phyloP scores from a whole-genome alignment of 1,140 invertebrate genomes.

The Drosophila sulfurigaster region DNA sequence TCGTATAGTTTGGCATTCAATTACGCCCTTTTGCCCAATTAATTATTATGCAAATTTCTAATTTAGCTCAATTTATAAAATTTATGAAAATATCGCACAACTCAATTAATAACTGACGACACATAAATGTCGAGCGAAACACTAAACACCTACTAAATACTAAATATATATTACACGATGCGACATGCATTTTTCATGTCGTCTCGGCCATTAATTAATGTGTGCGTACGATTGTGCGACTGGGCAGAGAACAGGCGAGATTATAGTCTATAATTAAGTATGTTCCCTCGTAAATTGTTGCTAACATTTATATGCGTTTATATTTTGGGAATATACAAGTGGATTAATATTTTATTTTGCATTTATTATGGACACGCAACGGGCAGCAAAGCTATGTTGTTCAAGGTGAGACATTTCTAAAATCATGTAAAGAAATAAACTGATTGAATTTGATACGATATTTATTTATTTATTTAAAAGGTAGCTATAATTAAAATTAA shows the following conservation, averaged over 20 bases:
- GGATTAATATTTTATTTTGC: neutral
- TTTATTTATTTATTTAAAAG: too few relatives aligned
- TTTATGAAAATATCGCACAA: conserved; percentile 24
- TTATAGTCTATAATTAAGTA: conserved; percentile 39
- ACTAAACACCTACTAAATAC: conserved; percentile 69
- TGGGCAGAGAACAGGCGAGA: neutral
- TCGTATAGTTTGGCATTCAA: conserved; percentile 24
- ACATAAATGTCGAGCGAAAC: conserved; percentile 40
- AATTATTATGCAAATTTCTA: conserved; percentile 37
- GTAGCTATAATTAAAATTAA: too few relatives aligned
- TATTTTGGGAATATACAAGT: conserved; percentile 9
- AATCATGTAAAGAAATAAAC: too few relatives aligned
- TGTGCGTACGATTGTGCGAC: neutral
- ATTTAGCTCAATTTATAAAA: conserved; percentile 32
- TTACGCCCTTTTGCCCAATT: conserved; percentile 58
- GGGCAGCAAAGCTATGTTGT: too few relatives aligned
- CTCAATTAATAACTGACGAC: conserved; percentile 64
- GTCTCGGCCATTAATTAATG: conserved; percentile 63
- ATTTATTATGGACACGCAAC: neutral
- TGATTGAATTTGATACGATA: too few relatives aligned
- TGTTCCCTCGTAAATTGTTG: conserved; percentile 46
- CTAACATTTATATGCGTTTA: conserved; percentile 53
- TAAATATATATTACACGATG: conserved; percentile 5
- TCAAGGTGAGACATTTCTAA: too few relatives aligned
- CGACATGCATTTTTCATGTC: conserved; percentile 55